These are phyloP conservation scores for Thamnophis elegans DNA, from an alignment of 2,797 vertebrate genomes.

Conservation along the genomic window DNA sequence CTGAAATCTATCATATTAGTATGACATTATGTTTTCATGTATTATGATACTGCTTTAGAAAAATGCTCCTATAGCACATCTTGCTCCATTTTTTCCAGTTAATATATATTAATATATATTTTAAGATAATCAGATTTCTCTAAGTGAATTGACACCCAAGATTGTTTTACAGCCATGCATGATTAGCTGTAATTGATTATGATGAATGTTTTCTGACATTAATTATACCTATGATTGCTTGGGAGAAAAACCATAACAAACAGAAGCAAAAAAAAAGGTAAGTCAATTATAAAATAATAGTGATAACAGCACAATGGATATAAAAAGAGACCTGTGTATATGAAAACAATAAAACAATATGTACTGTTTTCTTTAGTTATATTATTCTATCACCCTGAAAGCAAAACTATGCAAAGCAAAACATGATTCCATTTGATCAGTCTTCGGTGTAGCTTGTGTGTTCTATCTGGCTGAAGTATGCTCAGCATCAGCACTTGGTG, in stretches of 20 bases:
- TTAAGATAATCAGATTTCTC: background rate
- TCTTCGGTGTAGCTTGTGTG: background rate
- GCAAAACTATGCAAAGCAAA: background rate
- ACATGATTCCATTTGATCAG: background rate
- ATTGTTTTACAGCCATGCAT: background rate
- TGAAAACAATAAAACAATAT: background rate
- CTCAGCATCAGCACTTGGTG: background rate
- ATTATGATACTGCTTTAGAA: background rate
- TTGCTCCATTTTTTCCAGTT: background rate
- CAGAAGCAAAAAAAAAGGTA: background rate
- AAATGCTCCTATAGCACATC: background rate
- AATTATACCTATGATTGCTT: background rate
- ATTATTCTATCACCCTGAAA: background rate
- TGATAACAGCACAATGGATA: background rate
- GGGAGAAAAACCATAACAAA: background rate
- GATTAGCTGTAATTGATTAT: background rate
- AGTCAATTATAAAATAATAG: background rate
- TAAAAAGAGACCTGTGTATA: background rate
- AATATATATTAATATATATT: background rate
- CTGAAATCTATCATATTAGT: background rate
- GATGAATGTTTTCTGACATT: background rate
- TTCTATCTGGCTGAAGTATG: background rate
- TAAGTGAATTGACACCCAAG: background rate
- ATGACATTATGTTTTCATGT: background rate
- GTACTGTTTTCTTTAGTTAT: background rate